Percentiles rank a stretch among this genome's conserved stretches.
Conservation (phyloP, 1,140 invertebrate genomes). For the Cydia fagiglandana region DNA sequence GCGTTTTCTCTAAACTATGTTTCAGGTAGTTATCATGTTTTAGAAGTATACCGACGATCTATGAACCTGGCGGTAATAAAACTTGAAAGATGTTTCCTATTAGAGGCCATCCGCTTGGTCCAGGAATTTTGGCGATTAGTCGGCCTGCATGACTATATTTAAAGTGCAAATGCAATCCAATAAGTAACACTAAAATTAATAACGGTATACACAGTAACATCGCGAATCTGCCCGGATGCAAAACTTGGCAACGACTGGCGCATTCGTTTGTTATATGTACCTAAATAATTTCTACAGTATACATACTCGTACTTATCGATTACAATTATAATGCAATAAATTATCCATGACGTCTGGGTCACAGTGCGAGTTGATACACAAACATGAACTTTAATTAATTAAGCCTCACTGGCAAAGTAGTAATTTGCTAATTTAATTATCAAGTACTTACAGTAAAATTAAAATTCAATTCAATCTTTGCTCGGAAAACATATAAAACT, state of each 20-base stretch:
- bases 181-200: neutral
- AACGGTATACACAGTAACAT: constrained; percentile 16
- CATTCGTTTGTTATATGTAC: neutral
- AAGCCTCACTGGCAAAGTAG: neutral
- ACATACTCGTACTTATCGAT: neutral
- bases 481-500: no score
- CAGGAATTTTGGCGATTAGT: constrained; percentile 34
- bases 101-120: constrained; percentile 3
- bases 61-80: constrained; percentile 42
- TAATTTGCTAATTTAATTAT: no score
- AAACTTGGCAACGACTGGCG: neutral
- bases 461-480: no score
- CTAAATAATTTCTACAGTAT: neutral
- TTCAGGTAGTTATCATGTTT: no score
- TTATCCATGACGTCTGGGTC: neutral
- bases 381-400: constrained; percentile 16
- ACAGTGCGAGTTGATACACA: neutral
- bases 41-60: no score
- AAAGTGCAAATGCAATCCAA: constrained; percentile 10
- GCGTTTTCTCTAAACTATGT: no score
- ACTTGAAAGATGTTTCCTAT: constrained; percentile 35
- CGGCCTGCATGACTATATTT: constrained; percentile 16
- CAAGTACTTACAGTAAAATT: no score
- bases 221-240: constrained; percentile 17
- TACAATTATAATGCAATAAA: constrained; percentile 5